A percentile compares a stretch with the other conserved stretches of the same genome.
Conservation (phyloP, 2,797 vertebrate species). For the Hephaestus fuliginosus region DNA sequence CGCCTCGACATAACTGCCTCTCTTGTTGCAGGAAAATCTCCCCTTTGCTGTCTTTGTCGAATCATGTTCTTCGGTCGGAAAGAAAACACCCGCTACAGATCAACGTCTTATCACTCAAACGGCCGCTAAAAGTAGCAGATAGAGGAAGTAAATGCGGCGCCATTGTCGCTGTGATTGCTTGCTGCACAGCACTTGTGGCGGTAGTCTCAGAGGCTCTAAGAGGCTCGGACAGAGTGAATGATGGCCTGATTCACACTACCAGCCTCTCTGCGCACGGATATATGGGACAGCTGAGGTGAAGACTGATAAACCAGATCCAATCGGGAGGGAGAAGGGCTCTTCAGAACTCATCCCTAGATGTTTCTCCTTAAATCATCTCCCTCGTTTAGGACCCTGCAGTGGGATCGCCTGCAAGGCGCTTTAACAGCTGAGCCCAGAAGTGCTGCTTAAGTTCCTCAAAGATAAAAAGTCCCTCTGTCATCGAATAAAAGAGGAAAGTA, state of each 20-base stretch:
- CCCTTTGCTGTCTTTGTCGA: constrained; percentile 19
- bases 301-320: constrained; percentile 80
- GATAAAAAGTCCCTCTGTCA: constrained; percentile 42
- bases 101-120: constrained; percentile 56
- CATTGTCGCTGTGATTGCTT: constrained; percentile 70
- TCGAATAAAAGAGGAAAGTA: constrained; percentile 44
- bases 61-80: constrained; percentile 10
- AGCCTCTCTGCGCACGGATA: constrained; percentile 73
- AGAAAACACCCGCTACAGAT: constrained; percentile 37
- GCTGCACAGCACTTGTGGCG: constrained; percentile 51
- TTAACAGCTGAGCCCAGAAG: constrained; percentile 19
- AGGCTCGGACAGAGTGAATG: constrained; percentile 75
- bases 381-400: constrained; percentile 58
- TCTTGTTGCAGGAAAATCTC: constrained; percentile 28
- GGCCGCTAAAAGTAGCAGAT: constrained; percentile 55
- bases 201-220: constrained; percentile 47
- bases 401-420: constrained; percentile 27
- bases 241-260: constrained; percentile 79
- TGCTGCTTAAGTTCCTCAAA: constrained; percentile 38
- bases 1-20: background rate
- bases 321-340: constrained; percentile 64
- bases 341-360: constrained; percentile 71
- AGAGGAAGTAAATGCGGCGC: constrained; percentile 50
- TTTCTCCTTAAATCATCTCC: constrained; percentile 81
- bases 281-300: constrained; percentile 84